These are phyloP conservation scores for Hydropsyche tenuis DNA, from an alignment of 1,140 invertebrate genomes.

Conservation along the genomic window DNA sequence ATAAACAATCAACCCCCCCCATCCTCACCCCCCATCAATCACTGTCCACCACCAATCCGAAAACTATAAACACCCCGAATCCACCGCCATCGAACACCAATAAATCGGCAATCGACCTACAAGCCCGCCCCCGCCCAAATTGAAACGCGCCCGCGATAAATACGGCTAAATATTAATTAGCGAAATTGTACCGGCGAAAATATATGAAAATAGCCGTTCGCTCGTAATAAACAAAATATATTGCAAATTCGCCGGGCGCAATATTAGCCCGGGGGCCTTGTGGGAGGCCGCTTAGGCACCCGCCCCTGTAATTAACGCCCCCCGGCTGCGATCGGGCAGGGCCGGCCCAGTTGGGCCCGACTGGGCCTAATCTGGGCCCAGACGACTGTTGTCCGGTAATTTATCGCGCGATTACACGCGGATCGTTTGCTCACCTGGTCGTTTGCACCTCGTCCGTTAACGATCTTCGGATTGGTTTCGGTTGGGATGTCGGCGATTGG, in stretches of 20 bases:
- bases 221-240: constrained; percentile 29
- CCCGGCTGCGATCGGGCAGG: neutral
- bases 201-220: constrained; percentile 25
- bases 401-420: constrained; percentile 3
- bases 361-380: neutral
- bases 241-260: constrained; percentile 28
- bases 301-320: constrained; percentile 13
- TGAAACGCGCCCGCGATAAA: neutral
- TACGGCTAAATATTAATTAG: constrained; percentile 26
- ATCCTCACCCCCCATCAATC: too few species aligned
- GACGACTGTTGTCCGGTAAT: constrained; percentile 21
- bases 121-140: too few species aligned
- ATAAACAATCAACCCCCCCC: too few species aligned
- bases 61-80: too few species aligned
- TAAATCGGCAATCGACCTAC: too few species aligned
- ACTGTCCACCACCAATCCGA: too few species aligned
- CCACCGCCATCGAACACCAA: too few species aligned
- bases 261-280: constrained; percentile 10
- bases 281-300: neutral
- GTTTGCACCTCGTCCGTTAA: neutral
- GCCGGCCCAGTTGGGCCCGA: neutral
- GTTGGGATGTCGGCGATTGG: too few species aligned
- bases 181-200: constrained; percentile 17
- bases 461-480: constrained; percentile 10
- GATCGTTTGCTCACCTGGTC: constrained; percentile 19